These are phyloP conservation scores for Champsocephalus gunnari DNA, from an alignment of 2,797 vertebrate species.

Conservation along the genomic window DNA sequence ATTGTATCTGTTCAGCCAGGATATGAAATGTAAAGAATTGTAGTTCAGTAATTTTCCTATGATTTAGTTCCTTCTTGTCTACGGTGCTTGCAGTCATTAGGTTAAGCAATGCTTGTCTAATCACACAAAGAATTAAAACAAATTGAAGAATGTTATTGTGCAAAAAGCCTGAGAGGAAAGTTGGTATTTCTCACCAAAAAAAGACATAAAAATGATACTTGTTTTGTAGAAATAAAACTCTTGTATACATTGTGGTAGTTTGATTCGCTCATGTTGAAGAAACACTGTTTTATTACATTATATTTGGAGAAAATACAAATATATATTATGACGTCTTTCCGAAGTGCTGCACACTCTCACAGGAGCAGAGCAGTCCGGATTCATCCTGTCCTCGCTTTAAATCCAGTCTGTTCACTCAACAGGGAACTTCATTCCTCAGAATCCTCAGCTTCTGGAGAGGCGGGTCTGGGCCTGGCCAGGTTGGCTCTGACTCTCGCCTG, in stretches of 20 bases:
- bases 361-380: too few species aligned
- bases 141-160: too few species aligned
- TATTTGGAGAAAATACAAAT: background rate
- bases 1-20: background rate
- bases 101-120: too few species aligned
- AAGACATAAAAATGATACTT: too few species aligned
- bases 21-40: background rate
- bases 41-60: too few species aligned
- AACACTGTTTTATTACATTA: background rate
- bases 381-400: background rate
- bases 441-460: background rate
- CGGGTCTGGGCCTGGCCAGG: conserved; percentile 79
- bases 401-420: background rate
- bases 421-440: background rate
- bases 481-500: conserved; percentile 89
- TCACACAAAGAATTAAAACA: too few species aligned
- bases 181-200: too few species aligned
- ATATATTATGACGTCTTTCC: background rate
- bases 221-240: too few species aligned
- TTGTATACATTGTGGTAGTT: background rate
- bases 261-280: background rate
- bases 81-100: background rate
- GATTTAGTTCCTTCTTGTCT: background rate
- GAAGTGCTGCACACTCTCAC: background rate
- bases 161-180: too few species aligned